Conservation (phyloP, 2,888 invertebrate species). For the Harpalus rubripes region DNA sequence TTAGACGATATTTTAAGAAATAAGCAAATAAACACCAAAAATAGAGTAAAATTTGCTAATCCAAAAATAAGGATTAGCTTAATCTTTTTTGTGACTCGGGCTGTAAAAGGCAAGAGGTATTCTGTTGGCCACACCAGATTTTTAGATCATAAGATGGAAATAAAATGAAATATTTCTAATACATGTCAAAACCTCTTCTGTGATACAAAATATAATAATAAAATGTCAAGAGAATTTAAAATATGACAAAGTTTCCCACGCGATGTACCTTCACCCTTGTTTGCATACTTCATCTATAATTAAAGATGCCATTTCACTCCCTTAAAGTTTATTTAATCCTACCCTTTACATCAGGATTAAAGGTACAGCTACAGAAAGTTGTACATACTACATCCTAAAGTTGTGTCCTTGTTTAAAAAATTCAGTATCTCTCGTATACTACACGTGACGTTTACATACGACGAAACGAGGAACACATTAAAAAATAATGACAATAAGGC, state of each 20-base stretch:
- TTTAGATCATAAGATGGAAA: too few relatives aligned
- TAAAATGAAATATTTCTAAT: too few relatives aligned
- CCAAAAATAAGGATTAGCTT: too few relatives aligned
- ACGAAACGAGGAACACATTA: neutral
- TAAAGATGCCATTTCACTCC: neutral
- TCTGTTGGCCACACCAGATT: too few relatives aligned
- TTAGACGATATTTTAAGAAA: too few relatives aligned
- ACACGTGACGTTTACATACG: neutral
- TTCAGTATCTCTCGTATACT: neutral
- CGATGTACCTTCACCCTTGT: neutral
- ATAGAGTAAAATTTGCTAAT: too few relatives aligned
- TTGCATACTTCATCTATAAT: neutral
- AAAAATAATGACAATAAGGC: neutral
- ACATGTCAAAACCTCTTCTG: too few relatives aligned
- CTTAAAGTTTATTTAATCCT: constrained; percentile 1
- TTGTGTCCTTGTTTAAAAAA: neutral
- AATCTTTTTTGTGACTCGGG: too few relatives aligned
- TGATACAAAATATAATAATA: neutral
- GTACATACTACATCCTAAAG: neutral
- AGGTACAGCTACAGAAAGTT: neutral
- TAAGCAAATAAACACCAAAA: too few relatives aligned
- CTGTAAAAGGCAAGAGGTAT: too few relatives aligned
- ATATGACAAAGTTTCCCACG: neutral
- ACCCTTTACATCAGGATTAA: constrained; percentile 5
- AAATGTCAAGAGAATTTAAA: neutral